phyloP scores from a whole-genome alignment of 2,797 vertebrate species.

The Parauchenoglanis punctatus region DNA sequence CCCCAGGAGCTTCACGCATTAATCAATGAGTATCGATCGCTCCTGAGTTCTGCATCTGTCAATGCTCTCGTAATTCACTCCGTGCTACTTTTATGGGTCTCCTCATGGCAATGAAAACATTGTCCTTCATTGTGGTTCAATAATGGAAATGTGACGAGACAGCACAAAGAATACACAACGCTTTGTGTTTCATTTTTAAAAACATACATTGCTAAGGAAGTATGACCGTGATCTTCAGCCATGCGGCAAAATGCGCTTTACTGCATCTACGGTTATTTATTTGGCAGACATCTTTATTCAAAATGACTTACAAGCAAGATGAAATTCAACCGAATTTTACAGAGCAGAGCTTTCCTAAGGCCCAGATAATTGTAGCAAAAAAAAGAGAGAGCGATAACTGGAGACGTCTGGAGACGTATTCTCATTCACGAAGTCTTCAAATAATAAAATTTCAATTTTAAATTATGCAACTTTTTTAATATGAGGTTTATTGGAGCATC shows the following conservation, averaged over 20 bases:
- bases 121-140: not conserved
- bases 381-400: not conserved
- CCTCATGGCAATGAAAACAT: slow-evolving; percentile 27
- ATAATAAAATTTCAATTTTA: not conserved
- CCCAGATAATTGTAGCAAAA: not conserved
- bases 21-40: slow-evolving; percentile 66
- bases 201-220: not conserved
- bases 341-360: not conserved
- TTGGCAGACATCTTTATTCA: not conserved
- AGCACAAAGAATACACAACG: not conserved
- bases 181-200: not conserved
- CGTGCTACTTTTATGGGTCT: slow-evolving; percentile 44
- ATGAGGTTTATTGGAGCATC: not conserved
- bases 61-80: slow-evolving; percentile 56
- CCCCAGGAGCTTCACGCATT: slow-evolving; percentile 55
- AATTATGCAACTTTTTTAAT: not conserved
- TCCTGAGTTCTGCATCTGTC: slow-evolving; percentile 68
- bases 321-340: not conserved
- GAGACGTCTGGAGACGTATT: not conserved
- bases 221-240: not conserved
- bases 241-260: not conserved
- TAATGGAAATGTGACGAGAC: not conserved
- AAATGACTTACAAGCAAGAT: not conserved
- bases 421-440: not conserved
- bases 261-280: not conserved